phyloP scores from a whole-genome alignment of 2,797 vertebrate species.

The Pipistrellus kuhlii region DNA sequence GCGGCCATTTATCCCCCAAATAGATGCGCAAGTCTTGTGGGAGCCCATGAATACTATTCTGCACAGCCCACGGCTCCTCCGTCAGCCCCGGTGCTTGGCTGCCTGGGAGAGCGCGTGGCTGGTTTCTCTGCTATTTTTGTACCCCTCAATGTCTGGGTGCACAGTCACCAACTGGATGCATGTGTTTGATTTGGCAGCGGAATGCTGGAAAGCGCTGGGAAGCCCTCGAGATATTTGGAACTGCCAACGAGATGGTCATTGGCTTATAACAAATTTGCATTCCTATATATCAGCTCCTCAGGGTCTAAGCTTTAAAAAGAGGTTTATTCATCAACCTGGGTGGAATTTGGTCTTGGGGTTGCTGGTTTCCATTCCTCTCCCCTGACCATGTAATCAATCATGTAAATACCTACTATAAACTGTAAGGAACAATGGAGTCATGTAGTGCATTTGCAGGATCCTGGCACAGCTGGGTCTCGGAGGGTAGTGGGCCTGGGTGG shows the following conservation, averaged over 20 bases:
- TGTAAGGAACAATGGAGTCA: neutral
- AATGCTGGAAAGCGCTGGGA: constrained; percentile 23
- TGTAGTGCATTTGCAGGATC: too few species aligned
- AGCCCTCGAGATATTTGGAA: neutral
- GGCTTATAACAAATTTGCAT: constrained; percentile 62
- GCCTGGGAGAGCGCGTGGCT: neutral
- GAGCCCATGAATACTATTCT: constrained; percentile 73
- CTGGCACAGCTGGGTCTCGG: accelerated
- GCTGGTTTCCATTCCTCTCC: constrained; percentile 43
- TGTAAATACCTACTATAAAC: constrained; percentile 26
- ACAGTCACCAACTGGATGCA: constrained; percentile 56
- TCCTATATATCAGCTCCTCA: neutral
- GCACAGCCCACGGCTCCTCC: constrained; percentile 65
- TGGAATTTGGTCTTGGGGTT: constrained; percentile 56
- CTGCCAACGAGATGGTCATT: constrained; percentile 48
- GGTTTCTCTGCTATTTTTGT: constrained; percentile 40
- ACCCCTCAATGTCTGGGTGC: constrained; percentile 55
- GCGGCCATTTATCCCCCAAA: constrained; percentile 81
- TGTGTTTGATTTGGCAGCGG: constrained; percentile 83
- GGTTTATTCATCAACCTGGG: constrained; percentile 67
- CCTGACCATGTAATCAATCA: constrained; percentile 64
- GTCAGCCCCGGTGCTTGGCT: constrained; percentile 54
- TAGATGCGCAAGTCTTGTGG: constrained; percentile 70
- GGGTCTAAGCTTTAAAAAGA: constrained; percentile 63
- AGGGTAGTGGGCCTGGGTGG: neutral